Evolutionary conservation across 2,113 vertebrate genomes (phyloP).

Genomic region (Apteryx owenii): DNA sequence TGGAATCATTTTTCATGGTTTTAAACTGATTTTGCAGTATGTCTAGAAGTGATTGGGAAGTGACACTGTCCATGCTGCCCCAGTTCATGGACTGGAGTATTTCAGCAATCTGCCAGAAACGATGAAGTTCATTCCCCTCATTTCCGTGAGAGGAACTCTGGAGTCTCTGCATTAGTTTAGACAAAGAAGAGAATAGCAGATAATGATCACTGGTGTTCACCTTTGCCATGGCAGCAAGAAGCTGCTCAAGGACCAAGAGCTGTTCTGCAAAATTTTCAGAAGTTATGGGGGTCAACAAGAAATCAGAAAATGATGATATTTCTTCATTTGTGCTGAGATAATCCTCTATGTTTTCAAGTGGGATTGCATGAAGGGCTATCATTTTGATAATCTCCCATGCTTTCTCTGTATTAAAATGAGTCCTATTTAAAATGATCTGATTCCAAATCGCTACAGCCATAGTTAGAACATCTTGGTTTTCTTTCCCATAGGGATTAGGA

Average conservation of each 20-base stretch:
- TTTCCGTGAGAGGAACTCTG: not conserved
- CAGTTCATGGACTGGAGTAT: not conserved
- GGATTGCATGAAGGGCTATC: not conserved
- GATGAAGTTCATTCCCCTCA: not conserved
- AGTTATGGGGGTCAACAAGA: not conserved
- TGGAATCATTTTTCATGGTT: not conserved
- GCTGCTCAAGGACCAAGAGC: slow-evolving; percentile 15
- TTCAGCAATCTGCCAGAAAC: slow-evolving; percentile 35
- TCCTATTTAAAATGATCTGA: slow-evolving; percentile 7
- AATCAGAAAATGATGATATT: slow-evolving; percentile 45
- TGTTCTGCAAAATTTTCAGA: slow-evolving; percentile 23
- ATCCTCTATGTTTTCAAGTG: not conserved
- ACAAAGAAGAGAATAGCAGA: slow-evolving; percentile 35
- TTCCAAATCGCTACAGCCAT: slow-evolving; percentile 53
- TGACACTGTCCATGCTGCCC: not conserved
- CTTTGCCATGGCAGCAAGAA: slow-evolving; percentile 2
- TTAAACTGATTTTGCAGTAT: slow-evolving; percentile 15
- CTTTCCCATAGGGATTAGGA: not conserved
- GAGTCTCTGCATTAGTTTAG: slow-evolving; percentile 3
- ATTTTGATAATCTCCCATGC: slow-evolving; percentile 54
- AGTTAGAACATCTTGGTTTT: slow-evolving; percentile 17
- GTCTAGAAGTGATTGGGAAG: not conserved
- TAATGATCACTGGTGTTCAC: slow-evolving; percentile 15
- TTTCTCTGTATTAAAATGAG: slow-evolving; percentile 33
- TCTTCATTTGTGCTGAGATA: slow-evolving; percentile 19